Evolutionary conservation across 2,113 vertebrate species (phyloP), one percentile per base, ranked within the genome.

Genomic region (Gavialis gangeticus): DNA sequence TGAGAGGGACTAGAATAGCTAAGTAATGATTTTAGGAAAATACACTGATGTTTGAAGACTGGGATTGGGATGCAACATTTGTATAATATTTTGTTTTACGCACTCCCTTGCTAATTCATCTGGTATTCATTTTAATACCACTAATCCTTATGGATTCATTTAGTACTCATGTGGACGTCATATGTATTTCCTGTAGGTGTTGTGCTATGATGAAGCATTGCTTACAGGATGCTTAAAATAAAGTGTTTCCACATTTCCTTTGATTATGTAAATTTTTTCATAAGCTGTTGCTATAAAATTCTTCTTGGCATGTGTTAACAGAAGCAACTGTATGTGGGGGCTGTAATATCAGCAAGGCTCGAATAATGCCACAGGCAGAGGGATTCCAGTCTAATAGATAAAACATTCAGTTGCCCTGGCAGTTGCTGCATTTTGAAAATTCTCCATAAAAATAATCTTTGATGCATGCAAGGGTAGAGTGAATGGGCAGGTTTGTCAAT

Each of bases 1-100:
- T 92, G 96, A 96, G 95, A 94, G 87, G 90, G 94, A 90, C 92
- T 93, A 94, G 92, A 96, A 95, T 90, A 96, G 87, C 82, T 85
- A 96, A 96, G 93, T 95, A 95, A 96, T 95, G 95, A 95, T 96
- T 96, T 97, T 93, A 96, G 95, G 58, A 91, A 94, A 97, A 91
- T 97, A 90, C 55, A 91, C 93, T 95, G 94, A 95, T 94, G 87
- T 90, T 95, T 96, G 97, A 96, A 96, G 92, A 82, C 88, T 87
- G 88, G 73, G 90, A 93, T 85, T 67, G 76, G 92, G 91, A 95
- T 93, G 91, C 94, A 97, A 95, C 76, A 85, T 97, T 96, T 96
- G 87, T 93, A 84, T 88, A 94, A 76, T 82, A 77, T 89, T 95
- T 94, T 95, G 81, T 75, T 93, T 88, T 30, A 87, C 6, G 2